Evolutionary conservation across 2,888 invertebrate genomes (phyloP).

Genomic region (Trisateles emortualis): DNA sequence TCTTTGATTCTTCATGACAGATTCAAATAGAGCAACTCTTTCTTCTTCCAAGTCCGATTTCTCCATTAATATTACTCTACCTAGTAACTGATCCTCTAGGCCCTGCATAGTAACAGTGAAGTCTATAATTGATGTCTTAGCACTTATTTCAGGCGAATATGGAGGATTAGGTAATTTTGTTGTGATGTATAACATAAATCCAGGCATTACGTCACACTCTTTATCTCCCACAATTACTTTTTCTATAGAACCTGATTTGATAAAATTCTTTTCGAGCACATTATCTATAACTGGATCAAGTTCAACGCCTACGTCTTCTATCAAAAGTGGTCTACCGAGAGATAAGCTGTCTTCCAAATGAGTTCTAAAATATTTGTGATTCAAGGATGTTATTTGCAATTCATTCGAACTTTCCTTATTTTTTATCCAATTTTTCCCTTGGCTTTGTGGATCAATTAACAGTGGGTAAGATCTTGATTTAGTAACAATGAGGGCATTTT

Average conservation of each 20-base stretch:
- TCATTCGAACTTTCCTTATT: constrained; percentile 96
- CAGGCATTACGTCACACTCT: constrained; percentile 98
- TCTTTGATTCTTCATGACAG: constrained; percentile 98
- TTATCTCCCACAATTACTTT: constrained; percentile 98
- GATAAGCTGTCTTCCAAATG: constrained; percentile 96
- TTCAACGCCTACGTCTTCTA: constrained; percentile 98
- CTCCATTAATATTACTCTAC: constrained; percentile 97
- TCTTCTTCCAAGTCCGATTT: constrained; percentile 98
- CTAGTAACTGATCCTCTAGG: constrained; percentile 97
- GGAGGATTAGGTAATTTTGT: constrained; percentile 98
- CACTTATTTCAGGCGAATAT: constrained; percentile 98
- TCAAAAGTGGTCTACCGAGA: constrained; percentile 94
- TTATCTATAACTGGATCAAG: constrained; percentile 98
- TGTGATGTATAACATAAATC: constrained; percentile 97
- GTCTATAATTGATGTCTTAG: constrained; percentile 98
- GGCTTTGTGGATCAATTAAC: constrained; percentile 97
- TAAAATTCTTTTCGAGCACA: constrained; percentile 98
- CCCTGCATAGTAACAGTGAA: constrained; percentile 99
- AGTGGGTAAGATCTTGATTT: constrained; percentile 98
- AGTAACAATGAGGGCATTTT: constrained; percentile 98
- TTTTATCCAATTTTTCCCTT: constrained; percentile 99
- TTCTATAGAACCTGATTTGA: constrained; percentile 98
- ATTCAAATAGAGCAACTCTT: constrained; percentile 96
- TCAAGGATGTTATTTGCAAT: constrained; percentile 96
- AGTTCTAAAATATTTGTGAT: constrained; percentile 98